phyloP scores from a whole-genome alignment of 2,113 vertebrate genomes.

The Circaetus gallicus region DNA sequence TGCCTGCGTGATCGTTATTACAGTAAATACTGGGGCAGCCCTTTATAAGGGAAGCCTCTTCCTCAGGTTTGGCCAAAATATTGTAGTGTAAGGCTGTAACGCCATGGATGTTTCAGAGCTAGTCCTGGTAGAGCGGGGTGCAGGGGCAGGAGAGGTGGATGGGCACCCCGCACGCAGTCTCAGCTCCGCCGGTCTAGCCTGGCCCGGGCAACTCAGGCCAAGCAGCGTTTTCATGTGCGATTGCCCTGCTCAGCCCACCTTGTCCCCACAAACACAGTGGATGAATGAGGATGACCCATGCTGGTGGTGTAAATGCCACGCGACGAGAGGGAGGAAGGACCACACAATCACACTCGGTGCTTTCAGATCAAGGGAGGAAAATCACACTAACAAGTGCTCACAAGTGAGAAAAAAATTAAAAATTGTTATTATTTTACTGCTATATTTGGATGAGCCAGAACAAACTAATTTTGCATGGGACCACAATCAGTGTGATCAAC shows the following conservation, averaged over 20 bases:
- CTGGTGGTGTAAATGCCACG: background rate
- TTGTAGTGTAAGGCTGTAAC: background rate
- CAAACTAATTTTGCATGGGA: background rate
- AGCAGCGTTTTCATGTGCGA: background rate
- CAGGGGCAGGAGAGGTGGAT: background rate
- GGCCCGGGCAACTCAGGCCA: rapidly evolving
- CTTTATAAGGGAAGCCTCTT: background rate
- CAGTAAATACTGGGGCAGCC: background rate
- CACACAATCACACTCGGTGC: rapidly evolving
- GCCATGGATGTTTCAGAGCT: rapidly evolving
- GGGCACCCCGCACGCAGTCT: background rate
- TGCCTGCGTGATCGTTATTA: background rate
- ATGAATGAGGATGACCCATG: background rate
- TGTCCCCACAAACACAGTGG: background rate
- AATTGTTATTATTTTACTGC: background rate
- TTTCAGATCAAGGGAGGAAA: background rate
- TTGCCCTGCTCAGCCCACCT: background rate
- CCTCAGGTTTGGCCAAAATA: background rate
- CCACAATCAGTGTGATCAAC: background rate
- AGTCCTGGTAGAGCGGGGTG: rapidly evolving
- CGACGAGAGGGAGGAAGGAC: background rate
- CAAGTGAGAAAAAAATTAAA: background rate
- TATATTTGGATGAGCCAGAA: background rate
- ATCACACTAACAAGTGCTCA: background rate
- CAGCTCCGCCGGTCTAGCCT: rapidly evolving